Base-by-base conservation (phyloP, 1,140 invertebrate species). In the Dinoponera quadriceps region DNA sequence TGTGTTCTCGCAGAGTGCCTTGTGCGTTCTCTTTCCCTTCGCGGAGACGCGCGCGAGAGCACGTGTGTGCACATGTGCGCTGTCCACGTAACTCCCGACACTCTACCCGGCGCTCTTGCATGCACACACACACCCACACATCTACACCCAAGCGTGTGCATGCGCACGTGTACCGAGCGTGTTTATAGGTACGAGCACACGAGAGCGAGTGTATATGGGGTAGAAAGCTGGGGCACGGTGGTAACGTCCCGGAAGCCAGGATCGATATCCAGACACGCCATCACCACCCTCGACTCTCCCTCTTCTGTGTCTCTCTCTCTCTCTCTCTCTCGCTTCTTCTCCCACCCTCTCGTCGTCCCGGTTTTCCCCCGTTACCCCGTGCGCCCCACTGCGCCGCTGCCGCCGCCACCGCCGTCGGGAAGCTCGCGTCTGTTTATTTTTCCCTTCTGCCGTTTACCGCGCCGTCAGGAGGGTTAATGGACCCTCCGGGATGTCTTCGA, bases 221-320 rank as follows among this genome's bases (percentile, higher is more conserved):
- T 60, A 85, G 85, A 89, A 89, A 87, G 87, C 77, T 82, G 68
- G 85, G 85, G 63, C 89, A 88, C 77, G 84, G 49, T 69, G 87
- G 87, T 86, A 90, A 85, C 85, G 86, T 90, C 82, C 85, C 84
- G 85, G 88, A 90, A 88, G 80, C 75, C 80, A 63, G 74, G 89
- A 90, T 90, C 90, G 89, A 90, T 90, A 90, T 87, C 82, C 87
- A 85, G 89, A 89, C 89, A 89, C 85, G 87, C 89, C 82, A 89
- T 88, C 82, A 83, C 86, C 83, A 77, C 60, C 80, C 83, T 72
- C 73, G 27, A 68, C 57, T 77, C 54, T n/a, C 66, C 51, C 25
- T 54, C 71, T 55, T 62, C 75, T 77, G 65, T 22, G 29, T 48
- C 49, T 29, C 25, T 55, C 57, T 22, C 51, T 49, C 29, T 55